Evolutionary conservation across 2,888 invertebrate species (phyloP), one percentile per base, ranked within the genome.

Genomic region (Sisyra nigra): DNA sequence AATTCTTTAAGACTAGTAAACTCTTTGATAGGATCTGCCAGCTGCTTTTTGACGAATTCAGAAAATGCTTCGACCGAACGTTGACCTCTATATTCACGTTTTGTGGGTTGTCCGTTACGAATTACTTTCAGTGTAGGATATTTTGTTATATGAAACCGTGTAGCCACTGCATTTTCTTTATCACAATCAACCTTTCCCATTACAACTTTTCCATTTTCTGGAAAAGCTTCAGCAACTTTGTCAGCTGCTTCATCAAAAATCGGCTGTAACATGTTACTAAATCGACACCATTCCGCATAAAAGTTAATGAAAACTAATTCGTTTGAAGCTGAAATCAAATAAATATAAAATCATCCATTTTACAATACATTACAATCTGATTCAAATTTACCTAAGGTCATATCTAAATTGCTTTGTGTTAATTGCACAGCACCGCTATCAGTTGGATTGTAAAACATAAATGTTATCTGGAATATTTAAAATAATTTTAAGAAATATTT

Each of bases 241-340:
- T 85, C 85, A 8, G 94, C 85, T 33, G 96, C 89, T 62, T 96
- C 93, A 61, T 93, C 89, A 65, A 93, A 99, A 55, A 96, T 82
- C 9, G 98, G 98, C 62, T 87, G 85, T 58, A 99, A 68, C 67
- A 93, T 77, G 62, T 91, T 96, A 68, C 97, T 97, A 69, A 97
- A 98, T 56, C 89, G 80, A 68, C 98, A 98, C 98, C 98, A 98
- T 60, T 98, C 96, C 24, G 98, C 98, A 68, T 97, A 98, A 66
- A 98, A 98, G 68, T 99, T 98, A 48, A 98, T 79, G 65, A 98
- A 87, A 48, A 97, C 94, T 63, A 98, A 68, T 70, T 98, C 96
- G 73, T 93, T 89, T 47, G 84, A 80, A 48, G 86, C 94, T 93
- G 72, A 49, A 81, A 80, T 52, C n/a, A 34, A 34, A 34, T 34